Percentiles rank a stretch among this genome's conserved stretches.
Conservation (phyloP, 2,888 invertebrate genomes). For the Trichopoda pennipes region DNA sequence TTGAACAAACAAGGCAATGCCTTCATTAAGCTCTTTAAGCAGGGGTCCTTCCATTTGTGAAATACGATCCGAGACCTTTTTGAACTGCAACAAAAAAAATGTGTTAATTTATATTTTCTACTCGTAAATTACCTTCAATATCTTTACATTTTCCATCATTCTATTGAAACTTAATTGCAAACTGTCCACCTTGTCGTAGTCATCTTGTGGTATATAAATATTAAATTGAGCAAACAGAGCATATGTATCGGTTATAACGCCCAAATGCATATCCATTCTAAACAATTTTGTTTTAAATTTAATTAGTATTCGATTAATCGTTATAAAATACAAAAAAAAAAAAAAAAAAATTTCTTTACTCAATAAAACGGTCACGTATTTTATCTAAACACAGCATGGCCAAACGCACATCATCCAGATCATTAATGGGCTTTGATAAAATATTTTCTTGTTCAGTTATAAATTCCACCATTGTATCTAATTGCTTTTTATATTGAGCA, state of each 20-base stretch:
- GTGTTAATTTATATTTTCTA: background rate
- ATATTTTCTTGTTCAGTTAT: conserved; percentile 88
- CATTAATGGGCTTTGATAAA: conserved; percentile 86
- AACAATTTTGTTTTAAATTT: background rate
- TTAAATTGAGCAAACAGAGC: conserved; percentile 85
- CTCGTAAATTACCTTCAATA: conserved; percentile 50
- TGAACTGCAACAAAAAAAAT: conserved; percentile 71
- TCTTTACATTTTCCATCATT: conserved; percentile 86
- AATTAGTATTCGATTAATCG: too few species aligned
- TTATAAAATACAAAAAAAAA: too few species aligned
- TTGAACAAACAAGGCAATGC: conserved; percentile 85
- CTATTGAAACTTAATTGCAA: conserved; percentile 89
- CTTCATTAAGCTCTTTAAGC: conserved; percentile 86
- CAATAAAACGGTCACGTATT: conserved; percentile 89
- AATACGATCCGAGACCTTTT: conserved; percentile 77
- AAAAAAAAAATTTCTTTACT: conserved; percentile 79
- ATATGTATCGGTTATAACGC: conserved; percentile 90
- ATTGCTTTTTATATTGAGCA: conserved; percentile 86
- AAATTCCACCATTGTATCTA: conserved; percentile 87
- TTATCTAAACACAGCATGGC: conserved; percentile 90
- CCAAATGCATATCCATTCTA: conserved; percentile 88
- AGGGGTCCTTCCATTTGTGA: conserved; percentile 87
- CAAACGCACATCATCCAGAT: conserved; percentile 89
- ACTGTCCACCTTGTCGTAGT: conserved; percentile 89
- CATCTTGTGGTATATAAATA: conserved; percentile 88